A percentile compares a stretch with the other conserved stretches of the same genome.
Conservation (phyloP, 2,113 vertebrate species). For the Oncorhynchus nerka region DNA sequence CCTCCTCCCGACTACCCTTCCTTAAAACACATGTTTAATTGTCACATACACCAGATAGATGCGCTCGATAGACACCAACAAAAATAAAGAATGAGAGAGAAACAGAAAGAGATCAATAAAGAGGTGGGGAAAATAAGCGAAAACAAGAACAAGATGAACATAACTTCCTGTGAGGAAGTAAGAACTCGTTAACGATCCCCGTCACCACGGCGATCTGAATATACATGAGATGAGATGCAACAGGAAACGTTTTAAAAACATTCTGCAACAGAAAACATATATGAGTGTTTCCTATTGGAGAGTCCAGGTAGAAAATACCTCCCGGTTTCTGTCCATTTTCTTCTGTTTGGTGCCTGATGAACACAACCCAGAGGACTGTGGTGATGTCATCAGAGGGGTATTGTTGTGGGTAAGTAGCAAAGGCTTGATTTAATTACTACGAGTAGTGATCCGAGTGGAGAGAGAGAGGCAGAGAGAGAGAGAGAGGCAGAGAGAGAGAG, state of each 20-base stretch:
- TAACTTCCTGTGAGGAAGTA: constrained; percentile 96
- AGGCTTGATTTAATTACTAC: constrained; percentile 99
- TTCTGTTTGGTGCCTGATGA: not conserved
- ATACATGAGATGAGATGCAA: constrained; percentile 88
- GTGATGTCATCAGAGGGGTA: constrained; percentile 82
- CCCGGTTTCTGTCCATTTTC: too few species aligned
- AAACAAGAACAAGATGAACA: constrained; percentile 95
- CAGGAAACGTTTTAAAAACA: too few species aligned
- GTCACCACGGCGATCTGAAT: constrained; percentile 92
- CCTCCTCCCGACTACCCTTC: constrained; percentile 70
- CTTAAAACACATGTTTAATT: constrained; percentile 22
- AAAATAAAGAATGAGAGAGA: constrained; percentile 50
- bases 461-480: constrained; percentile 61
- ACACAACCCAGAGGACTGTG: constrained; percentile 83
- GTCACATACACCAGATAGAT: too few species aligned
- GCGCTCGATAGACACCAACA: too few species aligned
- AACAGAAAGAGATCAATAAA: constrained; percentile 57
- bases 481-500: not conserved
- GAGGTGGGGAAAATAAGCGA: constrained; percentile 30
- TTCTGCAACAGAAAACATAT: too few species aligned
- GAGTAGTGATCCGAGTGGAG: constrained; percentile 84
- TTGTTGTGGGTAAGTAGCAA: constrained; percentile 80
- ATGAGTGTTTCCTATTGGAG: too few species aligned
- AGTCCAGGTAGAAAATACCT: too few species aligned
- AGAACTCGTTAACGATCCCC: constrained; percentile 96